Evolutionary conservation across 2,888 invertebrate species (phyloP).

Genomic region (Drosophila barbarae): DNA sequence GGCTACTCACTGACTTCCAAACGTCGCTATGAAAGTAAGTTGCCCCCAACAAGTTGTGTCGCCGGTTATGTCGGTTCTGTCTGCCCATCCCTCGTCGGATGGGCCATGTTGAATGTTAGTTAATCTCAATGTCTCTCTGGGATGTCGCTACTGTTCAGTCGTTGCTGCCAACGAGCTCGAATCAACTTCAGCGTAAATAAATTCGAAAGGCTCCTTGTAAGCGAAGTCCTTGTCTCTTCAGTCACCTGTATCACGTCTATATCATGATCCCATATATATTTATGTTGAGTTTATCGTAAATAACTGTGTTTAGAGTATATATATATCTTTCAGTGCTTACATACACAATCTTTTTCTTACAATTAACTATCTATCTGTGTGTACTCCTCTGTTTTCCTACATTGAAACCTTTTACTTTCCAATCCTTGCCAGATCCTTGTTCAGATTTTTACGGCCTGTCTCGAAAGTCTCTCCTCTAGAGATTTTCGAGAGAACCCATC

Average conservation of each 20-base stretch:
- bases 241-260: slow-evolving; percentile 23
- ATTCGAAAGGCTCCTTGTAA: slow-evolving; percentile 18
- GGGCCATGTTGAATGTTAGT: slow-evolving; percentile 31
- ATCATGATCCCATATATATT: slow-evolving; percentile 19
- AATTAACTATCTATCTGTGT: slow-evolving; percentile 25
- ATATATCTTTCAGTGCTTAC: slow-evolving; percentile 28
- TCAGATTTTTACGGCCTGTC: background rate
- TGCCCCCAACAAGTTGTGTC: slow-evolving; percentile 28
- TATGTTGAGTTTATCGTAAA: slow-evolving; percentile 31
- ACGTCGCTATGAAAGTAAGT: slow-evolving; percentile 80
- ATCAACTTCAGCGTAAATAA: slow-evolving; percentile 7
- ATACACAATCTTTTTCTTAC: slow-evolving; percentile 10
- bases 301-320: slow-evolving; percentile 33
- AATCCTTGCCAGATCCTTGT: slow-evolving; percentile 25
- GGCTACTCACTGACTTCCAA: slow-evolving; percentile 83
- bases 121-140: slow-evolving; percentile 25
- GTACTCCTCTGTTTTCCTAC: slow-evolving; percentile 17
- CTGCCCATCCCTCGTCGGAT: slow-evolving; percentile 12
- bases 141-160: slow-evolving; percentile 20
- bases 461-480: slow-evolving; percentile 1
- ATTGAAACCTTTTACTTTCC: slow-evolving; percentile 21
- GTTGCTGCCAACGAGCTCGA: slow-evolving; percentile 14
- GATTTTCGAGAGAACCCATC: background rate
- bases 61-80: background rate
- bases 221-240: slow-evolving; percentile 9